phyloP scores from a whole-genome alignment of 2,888 invertebrate species.

The Lumbricus terrestris region DNA sequence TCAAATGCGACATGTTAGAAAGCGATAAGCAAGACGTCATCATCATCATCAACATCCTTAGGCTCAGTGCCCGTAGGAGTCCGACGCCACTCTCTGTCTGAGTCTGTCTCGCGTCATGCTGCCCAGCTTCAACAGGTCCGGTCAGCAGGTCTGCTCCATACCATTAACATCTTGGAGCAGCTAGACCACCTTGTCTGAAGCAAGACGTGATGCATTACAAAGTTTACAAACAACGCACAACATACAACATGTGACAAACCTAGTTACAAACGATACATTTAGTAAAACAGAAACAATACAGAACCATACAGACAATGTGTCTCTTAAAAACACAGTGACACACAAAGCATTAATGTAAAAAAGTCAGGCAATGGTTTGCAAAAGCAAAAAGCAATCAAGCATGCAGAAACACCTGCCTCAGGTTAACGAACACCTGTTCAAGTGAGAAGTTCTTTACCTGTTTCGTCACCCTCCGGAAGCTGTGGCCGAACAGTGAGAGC shows the following conservation, averaged over 20 bases:
- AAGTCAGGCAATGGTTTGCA: background rate
- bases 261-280: background rate
- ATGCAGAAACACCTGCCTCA: background rate
- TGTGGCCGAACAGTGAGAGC: background rate
- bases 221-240: background rate
- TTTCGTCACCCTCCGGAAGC: background rate
- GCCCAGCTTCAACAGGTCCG: too few relatives aligned
- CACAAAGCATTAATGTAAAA: background rate
- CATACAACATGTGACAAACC: background rate
- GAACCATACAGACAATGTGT: background rate
- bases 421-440: background rate
- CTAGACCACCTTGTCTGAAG: too few relatives aligned
- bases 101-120: too few relatives aligned
- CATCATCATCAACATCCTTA: too few relatives aligned
- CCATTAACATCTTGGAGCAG: too few relatives aligned
- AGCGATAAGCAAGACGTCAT: background rate
- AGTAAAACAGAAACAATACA: background rate
- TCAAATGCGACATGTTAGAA: background rate
- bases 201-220: too few relatives aligned
- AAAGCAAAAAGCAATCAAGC: background rate
- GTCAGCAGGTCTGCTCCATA: too few relatives aligned
- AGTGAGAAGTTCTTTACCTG: background rate
- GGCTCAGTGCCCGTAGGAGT: too few relatives aligned
- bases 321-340: background rate
- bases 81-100: too few relatives aligned